Percentiles rank a stretch among this genome's conserved stretches.
phyloP scores from a whole-genome alignment of 2,888 invertebrate genomes.

The Microdon myrmicae region DNA sequence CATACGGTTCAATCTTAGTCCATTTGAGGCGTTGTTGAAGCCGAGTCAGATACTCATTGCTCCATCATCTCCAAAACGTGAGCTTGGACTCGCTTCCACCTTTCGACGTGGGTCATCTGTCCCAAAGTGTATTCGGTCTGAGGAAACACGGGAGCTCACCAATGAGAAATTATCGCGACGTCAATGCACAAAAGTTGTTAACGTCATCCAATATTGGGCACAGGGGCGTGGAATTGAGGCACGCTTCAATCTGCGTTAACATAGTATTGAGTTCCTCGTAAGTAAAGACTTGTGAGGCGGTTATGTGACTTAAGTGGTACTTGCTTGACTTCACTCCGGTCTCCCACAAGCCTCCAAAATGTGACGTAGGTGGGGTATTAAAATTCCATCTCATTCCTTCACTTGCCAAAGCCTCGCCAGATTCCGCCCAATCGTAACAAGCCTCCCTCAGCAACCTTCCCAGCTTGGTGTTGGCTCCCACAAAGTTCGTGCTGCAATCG shows the following conservation, averaged over 20 bases:
- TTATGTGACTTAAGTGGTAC: slow-evolving; percentile 8
- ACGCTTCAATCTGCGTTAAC: slow-evolving; percentile 50
- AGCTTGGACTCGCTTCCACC: too few relatives aligned
- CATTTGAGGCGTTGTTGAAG: too few relatives aligned
- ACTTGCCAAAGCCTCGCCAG: neutral
- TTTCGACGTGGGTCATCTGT: too few relatives aligned
- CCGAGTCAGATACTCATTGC: too few relatives aligned
- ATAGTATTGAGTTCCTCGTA: slow-evolving; percentile 20
- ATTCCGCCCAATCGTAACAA: neutral
- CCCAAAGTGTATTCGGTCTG: too few relatives aligned
- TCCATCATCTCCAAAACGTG: too few relatives aligned
- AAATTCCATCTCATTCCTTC: slow-evolving; percentile 56
- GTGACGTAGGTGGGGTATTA: slow-evolving; percentile 31
- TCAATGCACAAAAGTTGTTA: slow-evolving; percentile 49
- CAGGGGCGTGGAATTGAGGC: slow-evolving; percentile 48
- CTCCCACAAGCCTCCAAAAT: slow-evolving; percentile 29
- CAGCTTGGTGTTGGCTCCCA: slow-evolving; percentile 53
- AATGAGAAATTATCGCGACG: too few relatives aligned
- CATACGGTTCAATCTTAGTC: too few relatives aligned
- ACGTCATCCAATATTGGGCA: slow-evolving; percentile 31
- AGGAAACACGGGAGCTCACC: too few relatives aligned
- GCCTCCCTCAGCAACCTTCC: neutral
- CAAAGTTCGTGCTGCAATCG: slow-evolving; percentile 58
- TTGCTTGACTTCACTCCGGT: slow-evolving; percentile 17
- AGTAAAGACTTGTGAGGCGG: neutral